Percentiles rank a stretch among this genome's conserved stretches.
Conservation (phyloP, 2,797 vertebrate species). For the Poliocrania exsul region DNA sequence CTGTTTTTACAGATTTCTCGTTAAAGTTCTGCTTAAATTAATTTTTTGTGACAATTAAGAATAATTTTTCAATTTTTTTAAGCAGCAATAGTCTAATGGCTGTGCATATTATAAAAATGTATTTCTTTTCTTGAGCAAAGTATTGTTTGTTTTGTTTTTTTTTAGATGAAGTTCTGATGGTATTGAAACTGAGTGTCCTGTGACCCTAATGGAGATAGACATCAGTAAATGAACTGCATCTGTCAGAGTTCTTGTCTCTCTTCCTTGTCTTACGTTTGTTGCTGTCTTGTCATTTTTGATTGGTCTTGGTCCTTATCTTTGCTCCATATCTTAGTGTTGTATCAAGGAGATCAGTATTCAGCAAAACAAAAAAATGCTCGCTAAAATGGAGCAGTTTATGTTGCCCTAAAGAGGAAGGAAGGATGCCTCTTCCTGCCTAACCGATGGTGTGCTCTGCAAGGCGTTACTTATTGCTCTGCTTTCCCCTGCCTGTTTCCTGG, state of each 20-base stretch:
- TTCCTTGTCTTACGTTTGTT: not conserved
- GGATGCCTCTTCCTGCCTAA: constrained; percentile 68
- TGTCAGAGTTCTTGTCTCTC: not conserved
- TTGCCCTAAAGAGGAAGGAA: constrained; percentile 60
- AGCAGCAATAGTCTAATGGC: not conserved
- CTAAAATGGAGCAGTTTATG: not conserved
- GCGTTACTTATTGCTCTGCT: constrained; percentile 37
- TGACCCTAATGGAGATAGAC: rapidly evolving
- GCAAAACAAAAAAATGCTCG: not conserved
- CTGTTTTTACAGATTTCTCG: not conserved
- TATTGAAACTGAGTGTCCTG: not conserved
- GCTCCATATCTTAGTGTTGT: not conserved
- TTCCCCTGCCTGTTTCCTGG: constrained; percentile 61
- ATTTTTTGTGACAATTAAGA: not conserved
- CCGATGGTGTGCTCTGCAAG: not conserved
- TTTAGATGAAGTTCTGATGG: not conserved
- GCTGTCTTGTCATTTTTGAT: not conserved
- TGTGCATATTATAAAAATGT: not conserved
- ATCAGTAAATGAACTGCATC: not conserved
- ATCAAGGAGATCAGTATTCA: not conserved
- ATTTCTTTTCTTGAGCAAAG: not conserved
- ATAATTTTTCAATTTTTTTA: not conserved
- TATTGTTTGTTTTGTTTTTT: not conserved
- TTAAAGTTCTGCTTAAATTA: not conserved
- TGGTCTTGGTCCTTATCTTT: not conserved